Conservation (phyloP, 2,888 invertebrate species). For the Eumerus sabulonum region DNA sequence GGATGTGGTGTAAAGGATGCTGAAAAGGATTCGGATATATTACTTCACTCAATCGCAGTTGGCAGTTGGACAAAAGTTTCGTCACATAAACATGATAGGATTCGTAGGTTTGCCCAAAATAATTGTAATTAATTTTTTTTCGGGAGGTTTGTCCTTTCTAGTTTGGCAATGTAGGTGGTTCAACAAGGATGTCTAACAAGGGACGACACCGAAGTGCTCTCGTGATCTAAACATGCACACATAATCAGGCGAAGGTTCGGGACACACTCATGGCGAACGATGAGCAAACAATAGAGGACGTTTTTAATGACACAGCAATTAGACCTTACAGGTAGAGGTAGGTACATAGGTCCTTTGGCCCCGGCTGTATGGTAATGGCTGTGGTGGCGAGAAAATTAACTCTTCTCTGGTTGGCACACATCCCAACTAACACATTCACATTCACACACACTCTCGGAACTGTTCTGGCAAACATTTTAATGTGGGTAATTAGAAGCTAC, state of each 20-base stretch:
- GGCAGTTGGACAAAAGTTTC: slow-evolving; percentile 54
- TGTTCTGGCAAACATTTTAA: slow-evolving; percentile 56
- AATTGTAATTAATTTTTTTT: slow-evolving; percentile 51
- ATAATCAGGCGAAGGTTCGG: slow-evolving; percentile 39
- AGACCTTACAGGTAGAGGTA: slow-evolving; percentile 54
- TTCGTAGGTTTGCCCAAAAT: slow-evolving; percentile 50
- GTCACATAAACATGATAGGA: slow-evolving; percentile 40
- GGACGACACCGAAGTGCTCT: slow-evolving; percentile 51
- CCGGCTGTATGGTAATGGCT: slow-evolving; percentile 66
- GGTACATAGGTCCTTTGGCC: too few species aligned
- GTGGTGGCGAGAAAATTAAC: slow-evolving; percentile 59
- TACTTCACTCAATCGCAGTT: slow-evolving; percentile 52
- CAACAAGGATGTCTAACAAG: slow-evolving; percentile 60
- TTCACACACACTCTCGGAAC: too few species aligned
- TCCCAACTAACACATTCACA: slow-evolving; percentile 30
- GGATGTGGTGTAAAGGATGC: background rate
- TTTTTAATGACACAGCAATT: slow-evolving; percentile 63
- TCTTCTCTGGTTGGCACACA: slow-evolving; percentile 61
- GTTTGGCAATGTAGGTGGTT: slow-evolving; percentile 22
- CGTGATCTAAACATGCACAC: slow-evolving; percentile 49
- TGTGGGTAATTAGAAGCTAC: slow-evolving; percentile 60
- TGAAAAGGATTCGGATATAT: slow-evolving; percentile 13
- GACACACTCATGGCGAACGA: slow-evolving; percentile 40
- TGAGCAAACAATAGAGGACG: slow-evolving; percentile 58
- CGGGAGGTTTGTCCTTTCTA: background rate